Evolutionary conservation across 2,888 invertebrate species (phyloP).

Genomic region (Melanophora roralis): DNA sequence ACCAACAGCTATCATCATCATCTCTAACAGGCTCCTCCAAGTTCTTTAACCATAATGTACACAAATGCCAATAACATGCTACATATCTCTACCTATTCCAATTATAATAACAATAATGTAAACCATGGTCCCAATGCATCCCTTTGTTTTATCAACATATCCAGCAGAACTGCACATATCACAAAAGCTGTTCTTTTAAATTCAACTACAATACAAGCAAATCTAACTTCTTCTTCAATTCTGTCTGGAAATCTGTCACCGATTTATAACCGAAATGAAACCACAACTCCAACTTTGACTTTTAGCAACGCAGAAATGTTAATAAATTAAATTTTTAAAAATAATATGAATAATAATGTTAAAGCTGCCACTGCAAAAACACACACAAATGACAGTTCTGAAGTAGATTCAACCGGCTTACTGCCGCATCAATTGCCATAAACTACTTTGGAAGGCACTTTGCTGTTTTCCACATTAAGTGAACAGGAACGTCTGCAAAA

Average conservation of each 20-base stretch:
- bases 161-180: conserved; percentile 45
- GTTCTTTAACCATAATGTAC: conserved; percentile 60
- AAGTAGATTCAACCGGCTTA: conserved; percentile 54
- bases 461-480: conserved; percentile 72
- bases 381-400: conserved; percentile 52
- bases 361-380: conserved; percentile 53
- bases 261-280: conserved; percentile 53
- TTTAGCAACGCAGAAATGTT: conserved; percentile 75
- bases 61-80: conserved; percentile 17
- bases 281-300: conserved; percentile 66
- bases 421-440: conserved; percentile 41
- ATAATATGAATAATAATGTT: conserved; percentile 75
- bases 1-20: conserved; percentile 35
- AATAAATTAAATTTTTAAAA: conserved; percentile 76
- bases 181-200: conserved; percentile 33
- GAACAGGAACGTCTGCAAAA: conserved; percentile 73
- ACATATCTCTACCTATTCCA: conserved; percentile 37
- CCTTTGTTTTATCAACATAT: conserved; percentile 21
- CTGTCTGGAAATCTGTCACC: conserved; percentile 58
- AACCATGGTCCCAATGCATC: conserved; percentile 31
- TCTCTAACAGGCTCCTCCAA: conserved; percentile 62
- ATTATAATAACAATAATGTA: conserved; percentile 47
- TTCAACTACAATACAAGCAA: conserved; percentile 64
- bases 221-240: conserved; percentile 64
- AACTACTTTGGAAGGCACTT: conserved; percentile 70